phyloP scores from a whole-genome alignment of 2,113 vertebrate genomes.

The Pandion haliaetus region DNA sequence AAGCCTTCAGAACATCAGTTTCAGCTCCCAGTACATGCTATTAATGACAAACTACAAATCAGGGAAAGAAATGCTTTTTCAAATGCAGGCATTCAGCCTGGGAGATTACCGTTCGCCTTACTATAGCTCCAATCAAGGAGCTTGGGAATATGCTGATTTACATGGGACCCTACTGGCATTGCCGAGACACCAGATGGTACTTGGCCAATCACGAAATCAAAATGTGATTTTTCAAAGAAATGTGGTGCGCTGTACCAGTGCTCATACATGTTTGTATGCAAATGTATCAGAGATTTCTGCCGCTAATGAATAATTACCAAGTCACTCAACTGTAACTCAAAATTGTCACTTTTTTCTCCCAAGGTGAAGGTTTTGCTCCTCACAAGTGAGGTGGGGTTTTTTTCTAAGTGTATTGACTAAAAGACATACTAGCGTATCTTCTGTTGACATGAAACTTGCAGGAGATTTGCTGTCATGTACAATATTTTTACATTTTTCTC shows the following conservation, averaged over 20 bases:
- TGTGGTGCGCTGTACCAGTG: rapidly evolving
- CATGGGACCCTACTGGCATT: constrained; percentile 5
- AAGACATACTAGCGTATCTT: not conserved
- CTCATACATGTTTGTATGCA: not conserved
- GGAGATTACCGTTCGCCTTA: constrained; percentile 13
- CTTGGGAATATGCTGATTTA: constrained; percentile 15
- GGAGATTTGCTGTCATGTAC: not conserved
- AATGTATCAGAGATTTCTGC: not conserved
- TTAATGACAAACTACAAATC: constrained; percentile 28
- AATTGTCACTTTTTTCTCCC: not conserved
- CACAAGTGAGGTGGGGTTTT: not conserved
- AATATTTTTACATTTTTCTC: not conserved
- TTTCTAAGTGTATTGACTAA: not conserved
- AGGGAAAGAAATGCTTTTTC: not conserved
- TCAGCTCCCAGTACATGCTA: not conserved
- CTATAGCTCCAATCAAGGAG: constrained; percentile 19
- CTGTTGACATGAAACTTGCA: not conserved
- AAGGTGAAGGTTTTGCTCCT: not conserved
- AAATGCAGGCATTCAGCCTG: constrained; percentile 29
- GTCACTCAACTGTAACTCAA: not conserved
- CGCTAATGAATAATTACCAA: not conserved
- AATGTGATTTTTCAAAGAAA: constrained; percentile 13
- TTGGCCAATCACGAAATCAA: constrained; percentile 13
- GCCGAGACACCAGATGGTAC: not conserved
- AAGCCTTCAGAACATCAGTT: not conserved